These are phyloP conservation scores for Chaetophractus vellerosus DNA, from an alignment of 2,797 vertebrate genomes.

Conservation along the genomic window DNA sequence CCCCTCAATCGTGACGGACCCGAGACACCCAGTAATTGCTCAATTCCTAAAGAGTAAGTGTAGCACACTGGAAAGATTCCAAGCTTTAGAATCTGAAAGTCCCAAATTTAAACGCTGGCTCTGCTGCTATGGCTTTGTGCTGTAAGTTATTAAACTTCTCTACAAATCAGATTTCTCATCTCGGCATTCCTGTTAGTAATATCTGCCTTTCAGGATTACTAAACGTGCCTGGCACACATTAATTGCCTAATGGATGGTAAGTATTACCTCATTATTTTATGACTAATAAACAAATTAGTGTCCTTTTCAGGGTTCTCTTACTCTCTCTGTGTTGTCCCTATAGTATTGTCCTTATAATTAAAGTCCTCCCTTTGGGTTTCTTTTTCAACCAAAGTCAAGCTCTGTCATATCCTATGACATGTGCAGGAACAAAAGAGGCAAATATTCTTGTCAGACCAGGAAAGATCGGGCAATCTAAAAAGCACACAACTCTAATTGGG, in stretches of 20 bases:
- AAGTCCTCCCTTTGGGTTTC: background rate
- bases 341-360: background rate
- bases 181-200: background rate
- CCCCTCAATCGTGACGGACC: background rate
- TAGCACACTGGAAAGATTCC: constrained; percentile 12
- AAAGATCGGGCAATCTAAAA: background rate
- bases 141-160: constrained; percentile 7
- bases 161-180: background rate
- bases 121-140: background rate
- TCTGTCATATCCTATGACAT: background rate
- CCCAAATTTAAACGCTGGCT: background rate
- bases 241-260: background rate
- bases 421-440: background rate
- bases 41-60: background rate
- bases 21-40: background rate
- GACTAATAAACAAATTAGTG: background rate
- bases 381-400: background rate
- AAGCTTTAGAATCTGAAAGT: background rate
- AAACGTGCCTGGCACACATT: background rate
- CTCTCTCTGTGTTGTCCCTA: background rate
- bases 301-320: background rate
- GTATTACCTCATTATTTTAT: background rate
- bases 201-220: background rate
- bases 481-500: background rate
- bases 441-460: background rate